Evolutionary conservation across 2,113 vertebrate species (phyloP).

Genomic region (Spea multiplicata): DNA sequence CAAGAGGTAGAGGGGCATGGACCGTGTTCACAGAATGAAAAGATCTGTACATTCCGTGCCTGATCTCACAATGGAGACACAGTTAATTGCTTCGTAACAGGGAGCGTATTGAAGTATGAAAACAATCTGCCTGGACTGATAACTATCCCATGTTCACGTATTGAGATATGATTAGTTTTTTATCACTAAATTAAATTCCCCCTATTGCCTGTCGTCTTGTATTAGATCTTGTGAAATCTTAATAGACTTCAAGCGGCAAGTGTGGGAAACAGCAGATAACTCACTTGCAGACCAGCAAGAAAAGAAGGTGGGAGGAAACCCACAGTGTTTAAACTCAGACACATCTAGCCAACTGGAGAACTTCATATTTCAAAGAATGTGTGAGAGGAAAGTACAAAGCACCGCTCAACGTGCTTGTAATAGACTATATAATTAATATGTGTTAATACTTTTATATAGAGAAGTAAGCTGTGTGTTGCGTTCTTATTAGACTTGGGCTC

Average conservation of each 20-base stretch:
- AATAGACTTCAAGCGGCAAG: constrained; percentile 49
- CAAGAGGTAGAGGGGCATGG: neutral
- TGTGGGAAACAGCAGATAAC: constrained; percentile 28
- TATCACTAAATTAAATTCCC: constrained; percentile 55
- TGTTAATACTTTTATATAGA: too few species aligned
- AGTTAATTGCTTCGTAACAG: constrained; percentile 50
- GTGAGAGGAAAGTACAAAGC: neutral
- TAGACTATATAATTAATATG: too few species aligned
- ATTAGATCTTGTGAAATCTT: constrained; percentile 54
- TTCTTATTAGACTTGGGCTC: too few species aligned
- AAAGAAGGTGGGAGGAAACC: neutral
- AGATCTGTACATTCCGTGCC: constrained; percentile 23
- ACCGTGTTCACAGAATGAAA: constrained; percentile 18
- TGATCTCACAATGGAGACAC: constrained; percentile 39
- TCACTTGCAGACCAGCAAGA: constrained; percentile 23
- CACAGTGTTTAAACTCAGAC: constrained; percentile 1
- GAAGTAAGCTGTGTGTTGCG: too few species aligned
- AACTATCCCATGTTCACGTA: constrained; percentile 50
- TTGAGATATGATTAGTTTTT: constrained; percentile 59
- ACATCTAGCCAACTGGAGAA: constrained; percentile 4
- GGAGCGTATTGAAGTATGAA: constrained; percentile 51
- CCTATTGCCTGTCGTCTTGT: constrained; percentile 37
- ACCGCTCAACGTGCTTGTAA: too few species aligned
- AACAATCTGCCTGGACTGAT: constrained; percentile 31
- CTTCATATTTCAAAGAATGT: neutral